Evolutionary conservation across 1,140 invertebrate genomes (phyloP), one percentile per base, ranked within the genome.

Genomic region (Tetragnatha versicolor): DNA sequence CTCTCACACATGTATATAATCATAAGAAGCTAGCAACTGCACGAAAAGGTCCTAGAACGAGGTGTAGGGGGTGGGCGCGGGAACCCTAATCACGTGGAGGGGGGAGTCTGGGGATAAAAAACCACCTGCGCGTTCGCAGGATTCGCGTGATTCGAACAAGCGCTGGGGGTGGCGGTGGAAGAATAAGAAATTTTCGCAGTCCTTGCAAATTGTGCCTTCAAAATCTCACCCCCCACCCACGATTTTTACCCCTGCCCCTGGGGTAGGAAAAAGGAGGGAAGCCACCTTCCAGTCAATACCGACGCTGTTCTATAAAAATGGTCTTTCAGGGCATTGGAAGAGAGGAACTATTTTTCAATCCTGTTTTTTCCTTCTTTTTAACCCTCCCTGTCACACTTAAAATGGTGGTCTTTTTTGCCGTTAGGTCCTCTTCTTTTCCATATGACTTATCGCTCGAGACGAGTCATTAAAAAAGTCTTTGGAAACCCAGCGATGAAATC

Each of bases 1-100:
- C 72, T 75, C 72, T 75, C 72, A 49, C 72, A 75, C 72, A 63
- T 75, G 72, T 75, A 75, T 75, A 75, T 75, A 75, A 75, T 75
- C 72, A 75, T 75, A 75, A 63, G 72, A 75, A 75, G 72, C 63
- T 75, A 75, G 35, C 35, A 45, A 75, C 45, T 31, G 72, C 72
- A 75, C 72, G 72, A 58, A 61, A 72, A 29, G 31, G 14, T 42
- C 31, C 31, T 35, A 63, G 39, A 42, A 17, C 7, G 39, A 9
- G 39, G 7, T 42, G 7, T 7, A 17, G 39, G 39, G 39, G 7
- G 7, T 63, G 33, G 60, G 14, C 14, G 60, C 33, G 9, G 14
- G 22, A 3, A 22, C 72, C 58, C 29, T 75, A 75, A 75, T 75
- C 55, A 63, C 42, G 72, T 31, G 17, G 22, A 45, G 1, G 5